Percentiles rank a stretch among this genome's conserved stretches.
Conservation (phyloP, 37 sponge, comb jelly and placozoan species). For the Tethya wilhelma region DNA sequence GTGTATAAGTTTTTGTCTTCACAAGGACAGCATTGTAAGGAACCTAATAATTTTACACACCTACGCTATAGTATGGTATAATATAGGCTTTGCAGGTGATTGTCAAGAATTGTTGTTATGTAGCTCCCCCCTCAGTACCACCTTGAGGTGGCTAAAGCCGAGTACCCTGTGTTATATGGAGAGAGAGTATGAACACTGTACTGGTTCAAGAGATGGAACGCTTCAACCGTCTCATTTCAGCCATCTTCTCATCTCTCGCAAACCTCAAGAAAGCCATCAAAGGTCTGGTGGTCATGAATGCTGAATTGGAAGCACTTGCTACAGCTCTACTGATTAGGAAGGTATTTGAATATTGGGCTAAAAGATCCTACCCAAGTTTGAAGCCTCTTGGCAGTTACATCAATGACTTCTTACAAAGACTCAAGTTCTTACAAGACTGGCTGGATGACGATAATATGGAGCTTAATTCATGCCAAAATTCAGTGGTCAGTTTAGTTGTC, state of each 20-base stretch:
- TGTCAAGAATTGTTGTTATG: no score
- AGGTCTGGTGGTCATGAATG: slow-evolving; percentile 96
- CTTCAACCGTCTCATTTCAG: slow-evolving; percentile 87
- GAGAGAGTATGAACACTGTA: slow-evolving; percentile 99
- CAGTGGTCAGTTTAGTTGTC: no score
- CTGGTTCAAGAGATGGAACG: slow-evolving; percentile 99
- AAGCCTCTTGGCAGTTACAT: slow-evolving; percentile 98
- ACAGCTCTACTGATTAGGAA: slow-evolving; percentile 90
- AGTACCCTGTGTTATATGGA: no score
- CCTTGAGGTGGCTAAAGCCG: no score
- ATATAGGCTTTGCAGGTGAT: no score
- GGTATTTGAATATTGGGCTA: slow-evolving; percentile 92
- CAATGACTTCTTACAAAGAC: slow-evolving; percentile 85
- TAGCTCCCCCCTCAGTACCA: no score
- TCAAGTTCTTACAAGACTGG: slow-evolving; percentile 97
- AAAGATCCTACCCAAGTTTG: slow-evolving; percentile 95
- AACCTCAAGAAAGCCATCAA: slow-evolving; percentile 97
- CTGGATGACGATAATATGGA: slow-evolving; percentile 91
- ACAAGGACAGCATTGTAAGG: no score
- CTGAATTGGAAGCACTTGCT: slow-evolving; percentile 87
- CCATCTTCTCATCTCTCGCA: slow-evolving; percentile 76
- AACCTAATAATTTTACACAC: no score
- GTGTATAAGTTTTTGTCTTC: no score
- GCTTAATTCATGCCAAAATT: no score
- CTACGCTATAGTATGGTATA: no score